These are phyloP conservation scores for Pachymerium ferrugineum DNA, from an alignment of 2,888 invertebrate species.

Conservation along the genomic window DNA sequence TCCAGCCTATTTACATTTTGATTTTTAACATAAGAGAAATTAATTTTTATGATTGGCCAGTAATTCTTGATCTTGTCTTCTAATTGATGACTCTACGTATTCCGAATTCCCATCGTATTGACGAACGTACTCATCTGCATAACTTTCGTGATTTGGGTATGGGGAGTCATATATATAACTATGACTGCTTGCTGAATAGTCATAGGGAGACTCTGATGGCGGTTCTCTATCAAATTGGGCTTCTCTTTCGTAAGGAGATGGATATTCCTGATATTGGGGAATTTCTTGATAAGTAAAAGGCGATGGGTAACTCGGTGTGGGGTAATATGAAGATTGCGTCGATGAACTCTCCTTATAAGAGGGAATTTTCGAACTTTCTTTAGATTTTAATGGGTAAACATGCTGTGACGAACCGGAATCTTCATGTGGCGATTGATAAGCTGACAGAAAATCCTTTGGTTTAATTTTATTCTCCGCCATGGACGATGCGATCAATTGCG, in stretches of 20 bases:
- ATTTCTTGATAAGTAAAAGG: background rate
- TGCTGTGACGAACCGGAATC: background rate
- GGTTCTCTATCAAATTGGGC: background rate
- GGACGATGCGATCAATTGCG: background rate
- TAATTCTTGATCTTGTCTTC: background rate
- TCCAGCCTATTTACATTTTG: slow-evolving; percentile 1
- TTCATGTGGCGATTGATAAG: background rate
- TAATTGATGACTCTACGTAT: background rate
- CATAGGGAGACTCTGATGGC: too few relatives aligned
- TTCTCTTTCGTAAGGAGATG: background rate
- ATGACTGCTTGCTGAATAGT: background rate
- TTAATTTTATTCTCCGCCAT: background rate
- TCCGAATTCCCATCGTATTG: background rate
- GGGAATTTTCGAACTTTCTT: background rate
- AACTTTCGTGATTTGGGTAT: background rate
- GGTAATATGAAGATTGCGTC: background rate
- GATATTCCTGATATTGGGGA: background rate
- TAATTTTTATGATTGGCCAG: background rate
- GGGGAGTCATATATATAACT: background rate
- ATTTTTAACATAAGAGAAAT: too few relatives aligned
- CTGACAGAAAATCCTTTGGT: background rate
- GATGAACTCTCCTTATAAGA: background rate
- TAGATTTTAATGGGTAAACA: background rate
- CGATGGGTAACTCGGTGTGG: background rate
- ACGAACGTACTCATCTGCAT: too few relatives aligned